These are phyloP conservation scores for Scalopus aquaticus DNA, from an alignment of 2,113 vertebrate genomes.

Conservation along the genomic window DNA sequence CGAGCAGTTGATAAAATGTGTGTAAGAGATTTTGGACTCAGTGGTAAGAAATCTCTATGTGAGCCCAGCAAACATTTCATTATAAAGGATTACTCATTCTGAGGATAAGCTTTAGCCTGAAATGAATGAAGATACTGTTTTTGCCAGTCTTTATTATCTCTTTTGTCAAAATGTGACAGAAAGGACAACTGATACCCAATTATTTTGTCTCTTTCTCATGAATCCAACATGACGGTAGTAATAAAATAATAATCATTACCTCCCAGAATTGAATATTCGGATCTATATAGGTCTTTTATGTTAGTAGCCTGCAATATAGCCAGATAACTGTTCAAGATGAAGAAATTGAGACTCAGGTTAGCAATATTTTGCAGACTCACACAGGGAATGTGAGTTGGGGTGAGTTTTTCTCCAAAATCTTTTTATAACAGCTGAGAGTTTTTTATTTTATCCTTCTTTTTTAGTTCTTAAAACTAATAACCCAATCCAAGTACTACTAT, in stretches of 20 bases:
- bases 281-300: not conserved
- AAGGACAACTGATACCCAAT: not conserved
- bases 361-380: not conserved
- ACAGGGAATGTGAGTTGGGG: not conserved
- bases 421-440: not conserved
- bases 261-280: not conserved
- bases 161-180: not conserved
- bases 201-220: not conserved
- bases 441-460: not conserved
- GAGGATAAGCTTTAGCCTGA: slow-evolving; percentile 12
- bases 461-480: not conserved
- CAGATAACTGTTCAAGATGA: not conserved
- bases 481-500: not conserved
- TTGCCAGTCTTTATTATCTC: not conserved
- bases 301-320: not conserved
- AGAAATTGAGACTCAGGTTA: not conserved
- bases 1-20: not conserved
- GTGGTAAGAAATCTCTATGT: not conserved
- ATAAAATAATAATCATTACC: not conserved
- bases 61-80: not conserved
- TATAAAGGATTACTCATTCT: slow-evolving; percentile 27
- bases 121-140: slow-evolving; percentile 27
- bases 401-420: not conserved
- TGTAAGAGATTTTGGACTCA: not conserved
- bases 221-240: not conserved